These are phyloP conservation scores for Aphaenogaster ashmeadi DNA, from an alignment of 1,140 invertebrate species.

Conservation along the genomic window DNA sequence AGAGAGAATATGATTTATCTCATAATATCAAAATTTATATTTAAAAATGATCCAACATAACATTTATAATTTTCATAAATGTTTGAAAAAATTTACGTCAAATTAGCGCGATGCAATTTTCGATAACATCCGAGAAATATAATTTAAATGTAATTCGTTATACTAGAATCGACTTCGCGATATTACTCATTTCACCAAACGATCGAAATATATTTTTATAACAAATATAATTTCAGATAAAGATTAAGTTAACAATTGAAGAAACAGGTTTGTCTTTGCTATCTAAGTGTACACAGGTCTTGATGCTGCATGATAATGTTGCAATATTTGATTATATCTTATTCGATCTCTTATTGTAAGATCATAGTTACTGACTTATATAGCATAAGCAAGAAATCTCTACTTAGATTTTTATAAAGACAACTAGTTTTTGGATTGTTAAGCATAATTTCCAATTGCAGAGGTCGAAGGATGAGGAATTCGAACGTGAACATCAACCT, in stretches of 20 bases:
- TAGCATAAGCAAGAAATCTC: not conserved
- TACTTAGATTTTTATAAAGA: not conserved
- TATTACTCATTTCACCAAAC: not conserved
- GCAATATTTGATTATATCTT: not conserved
- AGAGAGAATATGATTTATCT: not conserved
- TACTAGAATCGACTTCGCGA: not conserved
- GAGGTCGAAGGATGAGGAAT: constrained; percentile 85
- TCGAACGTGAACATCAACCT: constrained; percentile 83
- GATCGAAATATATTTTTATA: not conserved
- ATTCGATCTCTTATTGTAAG: not conserved
- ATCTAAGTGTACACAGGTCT: not conserved
- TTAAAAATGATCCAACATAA: not conserved
- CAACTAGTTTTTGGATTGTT: not conserved
- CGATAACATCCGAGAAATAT: not conserved
- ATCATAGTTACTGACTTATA: not conserved
- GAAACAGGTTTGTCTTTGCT: not conserved
- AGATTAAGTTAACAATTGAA: not conserved
- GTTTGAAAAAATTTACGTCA: not conserved
- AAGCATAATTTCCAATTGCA: constrained; percentile 43
- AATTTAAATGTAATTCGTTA: constrained; percentile 12
- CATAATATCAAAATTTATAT: not conserved
- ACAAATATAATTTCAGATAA: constrained; percentile 15
- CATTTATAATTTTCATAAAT: not conserved
- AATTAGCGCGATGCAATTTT: constrained; percentile 1
- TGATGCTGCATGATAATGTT: not conserved